Evolutionary conservation across 2,888 invertebrate genomes (phyloP), one percentile per base, ranked within the genome.

Genomic region (Ophion costatus): DNA sequence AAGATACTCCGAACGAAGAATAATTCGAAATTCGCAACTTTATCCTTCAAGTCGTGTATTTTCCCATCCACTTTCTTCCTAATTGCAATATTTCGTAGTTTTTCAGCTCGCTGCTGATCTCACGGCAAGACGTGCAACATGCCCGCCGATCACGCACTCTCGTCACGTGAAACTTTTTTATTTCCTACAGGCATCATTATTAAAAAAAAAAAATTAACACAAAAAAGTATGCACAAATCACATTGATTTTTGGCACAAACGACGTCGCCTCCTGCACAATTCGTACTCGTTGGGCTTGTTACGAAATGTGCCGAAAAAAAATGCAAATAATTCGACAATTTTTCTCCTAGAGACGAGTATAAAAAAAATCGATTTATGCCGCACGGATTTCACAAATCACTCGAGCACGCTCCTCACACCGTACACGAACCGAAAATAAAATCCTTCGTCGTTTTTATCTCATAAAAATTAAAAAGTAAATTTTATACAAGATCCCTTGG

Each of bases 401-500:
- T 24, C 38, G 29, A 63, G 51, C 33, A 29, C 75, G 38, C 22
- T 70, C 79, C 69, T 38, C 67, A 67, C 79, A 71, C 71, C 61
- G 29, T 45, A 69, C 29, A 29, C n/a, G 7, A 69, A 29, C 38
- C 66, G 67, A 59, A 78, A 78, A 59, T 42, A 71, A 38, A 59
- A 78, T 78, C 45, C 61, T 45, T 67, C 57, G 57, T 77, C 56
- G 33, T 59, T 71, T 59, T 7, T 33, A 33, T 71, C 6, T 20
- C 33, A 7, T 42, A 0, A 24, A 45, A 38, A 59, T 56, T 63
- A n/a, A 64, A n/a, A 64, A 6, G 22, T 59, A 61, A 29, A 29
- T 69, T 61, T 78, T 78, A 78, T 69, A 69, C 24, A 78, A 69
- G 22, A 77, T 77, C 24, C 69, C 29, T 56, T 22, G 59, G 59